Evolutionary conservation across 2,113 vertebrate species (phyloP).

Genomic region (Cettia cetti): DNA sequence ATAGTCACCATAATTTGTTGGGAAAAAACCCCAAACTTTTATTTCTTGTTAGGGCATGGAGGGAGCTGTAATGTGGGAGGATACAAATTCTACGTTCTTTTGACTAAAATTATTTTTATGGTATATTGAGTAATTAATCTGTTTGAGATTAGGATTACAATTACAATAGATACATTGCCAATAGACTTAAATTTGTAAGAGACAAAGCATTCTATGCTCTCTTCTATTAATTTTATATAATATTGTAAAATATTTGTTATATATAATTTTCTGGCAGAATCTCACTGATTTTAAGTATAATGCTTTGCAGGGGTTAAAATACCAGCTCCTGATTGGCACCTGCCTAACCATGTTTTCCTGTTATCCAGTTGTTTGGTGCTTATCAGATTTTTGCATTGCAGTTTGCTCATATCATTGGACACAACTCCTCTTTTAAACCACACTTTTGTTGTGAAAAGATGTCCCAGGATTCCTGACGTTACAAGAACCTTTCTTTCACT

Average conservation of each 20-base stretch:
- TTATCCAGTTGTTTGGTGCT: neutral
- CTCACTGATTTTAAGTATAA: neutral
- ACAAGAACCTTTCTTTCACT: neutral
- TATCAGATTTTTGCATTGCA: neutral
- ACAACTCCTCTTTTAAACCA: neutral
- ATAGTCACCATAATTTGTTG: neutral
- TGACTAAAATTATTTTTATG: neutral
- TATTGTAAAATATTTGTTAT: neutral
- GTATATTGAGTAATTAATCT: neutral
- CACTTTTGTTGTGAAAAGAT: neutral
- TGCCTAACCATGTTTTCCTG: neutral
- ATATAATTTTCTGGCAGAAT: neutral
- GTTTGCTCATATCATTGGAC: neutral
- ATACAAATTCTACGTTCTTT: neutral
- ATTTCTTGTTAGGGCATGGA: neutral
- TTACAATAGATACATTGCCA: neutral
- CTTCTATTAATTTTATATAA: neutral
- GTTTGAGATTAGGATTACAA: neutral
- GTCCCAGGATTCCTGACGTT: neutral
- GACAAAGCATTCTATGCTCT: neutral
- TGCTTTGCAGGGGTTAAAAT: neutral
- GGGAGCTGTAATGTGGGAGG: neutral
- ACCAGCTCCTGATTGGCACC: neutral
- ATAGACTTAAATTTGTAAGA: neutral
- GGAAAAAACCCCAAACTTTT: neutral